Conservation (phyloP, 1,140 invertebrate species). For the Saccostrea echinata region DNA sequence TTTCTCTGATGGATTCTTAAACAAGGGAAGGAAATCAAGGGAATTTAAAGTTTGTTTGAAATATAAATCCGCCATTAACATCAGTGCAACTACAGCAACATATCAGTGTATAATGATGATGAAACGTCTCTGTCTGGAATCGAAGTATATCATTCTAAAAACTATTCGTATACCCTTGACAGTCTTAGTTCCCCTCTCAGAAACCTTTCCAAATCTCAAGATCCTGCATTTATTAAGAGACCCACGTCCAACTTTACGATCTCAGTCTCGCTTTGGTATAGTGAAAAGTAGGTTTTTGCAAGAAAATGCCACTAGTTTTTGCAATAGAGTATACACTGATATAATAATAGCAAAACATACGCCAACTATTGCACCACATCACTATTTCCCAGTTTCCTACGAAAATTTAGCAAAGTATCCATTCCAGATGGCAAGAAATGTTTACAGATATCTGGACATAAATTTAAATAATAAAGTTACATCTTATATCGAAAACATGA, state of each 20-base stretch:
- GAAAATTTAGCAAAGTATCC: conserved; percentile 58
- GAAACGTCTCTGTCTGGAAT: conserved; percentile 39
- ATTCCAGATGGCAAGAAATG: conserved; percentile 39
- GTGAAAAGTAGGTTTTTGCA: conserved; percentile 19
- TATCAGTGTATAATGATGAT: conserved; percentile 44
- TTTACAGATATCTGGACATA: conserved; percentile 56
- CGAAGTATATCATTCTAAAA: conserved; percentile 52
- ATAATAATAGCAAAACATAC: conserved; percentile 40
- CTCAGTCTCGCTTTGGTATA: conserved; percentile 40
- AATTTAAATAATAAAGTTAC: conserved; percentile 24
- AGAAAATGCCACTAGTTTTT: conserved; percentile 47
- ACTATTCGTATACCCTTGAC: conserved; percentile 52
- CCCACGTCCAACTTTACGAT: conserved; percentile 45
- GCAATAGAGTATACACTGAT: conserved; percentile 58
- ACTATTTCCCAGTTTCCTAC: conserved; percentile 51
- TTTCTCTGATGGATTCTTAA: conserved; percentile 43
- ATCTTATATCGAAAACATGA: conserved; percentile 53
- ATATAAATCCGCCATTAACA: conserved; percentile 2
- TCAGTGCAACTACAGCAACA: not conserved
- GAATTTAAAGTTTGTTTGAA: conserved; percentile 20
- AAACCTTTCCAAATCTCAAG: conserved; percentile 45
- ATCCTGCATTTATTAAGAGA: conserved; percentile 55
- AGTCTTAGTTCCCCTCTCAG: conserved; percentile 47
- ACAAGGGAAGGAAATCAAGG: conserved; percentile 12
- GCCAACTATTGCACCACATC: conserved; percentile 9